Conservation (phyloP, 1,140 invertebrate species). For the Campoletis sonorensis region DNA sequence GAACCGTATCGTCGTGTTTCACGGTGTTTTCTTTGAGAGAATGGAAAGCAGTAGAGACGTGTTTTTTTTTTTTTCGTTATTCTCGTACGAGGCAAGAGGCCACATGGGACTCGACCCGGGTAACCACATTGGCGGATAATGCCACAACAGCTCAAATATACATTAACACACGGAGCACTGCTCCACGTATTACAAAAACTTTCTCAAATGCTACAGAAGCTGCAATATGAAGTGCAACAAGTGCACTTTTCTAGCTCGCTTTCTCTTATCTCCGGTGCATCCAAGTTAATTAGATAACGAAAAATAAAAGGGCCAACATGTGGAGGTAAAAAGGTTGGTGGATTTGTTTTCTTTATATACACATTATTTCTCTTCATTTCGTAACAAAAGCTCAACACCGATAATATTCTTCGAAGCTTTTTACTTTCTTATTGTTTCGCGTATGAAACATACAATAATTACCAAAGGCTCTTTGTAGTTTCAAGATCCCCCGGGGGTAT, state of each 20-base stretch:
- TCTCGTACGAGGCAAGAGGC: constrained; percentile 15
- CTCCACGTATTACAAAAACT: background rate
- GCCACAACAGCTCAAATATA: background rate
- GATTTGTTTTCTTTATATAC: background rate
- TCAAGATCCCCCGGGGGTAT: no score
- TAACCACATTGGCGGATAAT: background rate
- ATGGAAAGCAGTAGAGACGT: background rate
- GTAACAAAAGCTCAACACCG: no score
- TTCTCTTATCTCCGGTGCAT: background rate
- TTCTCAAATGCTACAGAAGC: background rate
- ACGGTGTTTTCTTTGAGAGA: background rate
- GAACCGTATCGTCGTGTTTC: background rate
- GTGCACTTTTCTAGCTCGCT: background rate
- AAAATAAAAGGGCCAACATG: background rate
- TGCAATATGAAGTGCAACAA: background rate
- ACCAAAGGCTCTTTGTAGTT: no score
- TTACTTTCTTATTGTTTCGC: no score
- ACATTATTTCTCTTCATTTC: no score
- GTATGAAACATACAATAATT: no score
- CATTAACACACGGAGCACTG: background rate
- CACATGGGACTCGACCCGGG: constrained; percentile 9
- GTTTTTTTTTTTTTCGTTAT: constrained; percentile 4
- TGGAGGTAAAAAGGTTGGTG: background rate
- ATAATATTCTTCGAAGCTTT: no score
- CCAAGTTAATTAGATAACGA: background rate